A percentile compares a stretch with the other conserved stretches of the same genome.
These are phyloP conservation scores for Fistularia tabacaria DNA, from an alignment of 2,797 vertebrate species.

Conservation along the genomic window DNA sequence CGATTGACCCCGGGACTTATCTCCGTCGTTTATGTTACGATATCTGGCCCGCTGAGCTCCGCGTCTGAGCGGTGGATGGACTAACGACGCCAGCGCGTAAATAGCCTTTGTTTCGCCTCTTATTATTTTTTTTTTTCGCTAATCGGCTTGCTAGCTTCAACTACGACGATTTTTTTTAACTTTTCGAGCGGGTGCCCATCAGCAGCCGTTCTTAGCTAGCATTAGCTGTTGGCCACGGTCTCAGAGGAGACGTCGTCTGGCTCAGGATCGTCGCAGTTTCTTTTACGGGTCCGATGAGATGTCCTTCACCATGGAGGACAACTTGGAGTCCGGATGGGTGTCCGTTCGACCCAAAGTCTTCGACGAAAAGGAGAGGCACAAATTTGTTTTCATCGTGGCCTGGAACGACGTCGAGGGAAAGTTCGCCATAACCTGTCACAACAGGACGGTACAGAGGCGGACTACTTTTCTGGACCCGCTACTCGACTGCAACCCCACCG, in stretches of 20 bases:
- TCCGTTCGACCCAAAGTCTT: slow-evolving; percentile 92
- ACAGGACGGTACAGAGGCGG: slow-evolving; percentile 88
- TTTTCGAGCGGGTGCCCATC: slow-evolving; percentile 1
- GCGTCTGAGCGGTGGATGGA: neutral
- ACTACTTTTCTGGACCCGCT: slow-evolving; percentile 74
- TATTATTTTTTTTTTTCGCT: neutral
- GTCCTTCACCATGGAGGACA: slow-evolving; percentile 91
- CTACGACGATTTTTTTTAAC: slow-evolving; percentile 2
- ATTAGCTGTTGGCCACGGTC: slow-evolving; percentile 30
- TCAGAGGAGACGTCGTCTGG: neutral
- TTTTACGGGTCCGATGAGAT: slow-evolving; percentile 64
- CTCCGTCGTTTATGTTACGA: neutral
- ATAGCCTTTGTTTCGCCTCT: slow-evolving; percentile 39
- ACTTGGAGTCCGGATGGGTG: slow-evolving; percentile 92
- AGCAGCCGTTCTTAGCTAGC: slow-evolving; percentile 10
- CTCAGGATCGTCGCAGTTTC: slow-evolving; percentile 7
- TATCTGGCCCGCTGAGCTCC: neutral
- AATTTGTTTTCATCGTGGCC: slow-evolving; percentile 93
- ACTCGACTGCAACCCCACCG: slow-evolving; percentile 30
- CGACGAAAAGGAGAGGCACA: slow-evolving; percentile 89
- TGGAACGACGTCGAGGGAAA: slow-evolving; percentile 95
- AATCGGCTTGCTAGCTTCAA: slow-evolving; percentile 1
- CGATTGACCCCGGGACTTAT: neutral
- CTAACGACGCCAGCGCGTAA: neutral
- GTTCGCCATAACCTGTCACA: slow-evolving; percentile 95